phyloP scores from a whole-genome alignment of 2,797 vertebrate genomes.

The Epinephelus malabaricus region DNA sequence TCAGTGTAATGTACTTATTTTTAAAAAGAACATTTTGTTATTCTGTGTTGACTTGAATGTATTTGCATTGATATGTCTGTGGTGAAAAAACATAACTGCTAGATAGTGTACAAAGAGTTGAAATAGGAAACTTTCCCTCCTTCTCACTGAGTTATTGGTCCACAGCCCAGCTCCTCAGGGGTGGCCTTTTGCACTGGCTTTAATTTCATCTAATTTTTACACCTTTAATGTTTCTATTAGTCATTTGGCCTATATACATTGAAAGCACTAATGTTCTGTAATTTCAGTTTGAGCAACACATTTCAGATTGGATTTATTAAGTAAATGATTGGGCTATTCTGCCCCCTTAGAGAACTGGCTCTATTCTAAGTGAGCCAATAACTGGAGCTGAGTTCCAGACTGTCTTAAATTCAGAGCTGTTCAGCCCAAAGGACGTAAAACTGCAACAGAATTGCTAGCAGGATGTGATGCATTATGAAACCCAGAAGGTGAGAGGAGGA shows the following conservation, averaged over 20 bases:
- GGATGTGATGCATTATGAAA: conserved; percentile 58
- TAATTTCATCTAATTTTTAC: conserved; percentile 45
- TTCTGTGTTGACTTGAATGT: conserved; percentile 54
- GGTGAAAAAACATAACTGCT: not conserved
- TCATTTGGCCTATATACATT: conserved; percentile 48
- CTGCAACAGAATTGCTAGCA: conserved; percentile 51
- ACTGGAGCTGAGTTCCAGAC: conserved; percentile 55
- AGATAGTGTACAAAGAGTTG: not conserved
- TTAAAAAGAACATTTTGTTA: conserved; percentile 47
- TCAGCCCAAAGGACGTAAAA: conserved; percentile 50
- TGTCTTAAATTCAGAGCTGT: conserved; percentile 36
- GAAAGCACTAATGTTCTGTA: conserved; percentile 43
- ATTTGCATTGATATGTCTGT: conserved; percentile 51
- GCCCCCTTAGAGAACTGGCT: conserved; percentile 37
- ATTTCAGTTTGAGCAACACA: conserved; percentile 52
- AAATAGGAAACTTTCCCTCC: not conserved
- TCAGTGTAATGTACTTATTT: conserved; percentile 60
- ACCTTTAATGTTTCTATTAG: conserved; percentile 51
- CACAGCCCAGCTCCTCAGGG: conserved; percentile 38
- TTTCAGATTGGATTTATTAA: conserved; percentile 52
- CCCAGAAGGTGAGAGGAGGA: conserved; percentile 40
- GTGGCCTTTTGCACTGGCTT: conserved; percentile 23
- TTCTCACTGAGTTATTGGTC: conserved; percentile 14
- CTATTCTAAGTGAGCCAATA: conserved; percentile 39
- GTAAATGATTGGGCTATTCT: conserved; percentile 48